Evolutionary conservation across 1,140 invertebrate genomes (phyloP), one percentile per base, ranked within the genome.

Genomic region (Drosophila prosaltans): DNA sequence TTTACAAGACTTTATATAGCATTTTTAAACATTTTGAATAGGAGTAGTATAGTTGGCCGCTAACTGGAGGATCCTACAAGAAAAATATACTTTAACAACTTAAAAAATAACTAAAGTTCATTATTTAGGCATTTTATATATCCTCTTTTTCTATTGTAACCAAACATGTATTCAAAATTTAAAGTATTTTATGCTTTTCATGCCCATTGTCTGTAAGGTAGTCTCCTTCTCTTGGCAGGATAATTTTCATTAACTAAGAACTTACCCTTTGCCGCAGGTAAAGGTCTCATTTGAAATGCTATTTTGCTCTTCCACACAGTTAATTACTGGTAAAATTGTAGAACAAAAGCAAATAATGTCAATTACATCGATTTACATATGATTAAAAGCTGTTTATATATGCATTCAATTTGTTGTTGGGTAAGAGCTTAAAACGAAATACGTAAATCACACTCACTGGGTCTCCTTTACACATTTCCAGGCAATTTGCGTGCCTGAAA

Each of bases 321-420:
- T 24, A 51, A 51, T 51, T 51, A 26, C 45, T 51, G 21, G 24
- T 51, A 8, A 24, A 51, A 51, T 24, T 51, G 45, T 51, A 24
- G 45, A 21, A 51, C 45, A 10, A 51, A 51, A 24, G 45, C 21
- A 51, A 51, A 51, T 21, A 51, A 51, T 51, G 45, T 51, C 45
- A 51, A 51, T 51, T 51, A 51, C 45, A 51, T 8, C 45, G 45
- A 51, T 51, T 51, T 51, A 51, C 45, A 51, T 51, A 51, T 51
- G 45, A 51, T 51, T 51, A 51, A 51, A 51, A 51, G 45, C 45
- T 51, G 45, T 26, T 51, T 51, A 51, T 51, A 51, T 51, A 51
- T 51, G 45, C 21, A 51, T 51, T 51, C 45, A 51, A 51, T 51
- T 51, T 51, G 45, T 26, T 51, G 45, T 9, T 24, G 45, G 45